Base-by-base conservation (phyloP, 2,113 vertebrate species). In the Mesocricetus auratus region DNA sequence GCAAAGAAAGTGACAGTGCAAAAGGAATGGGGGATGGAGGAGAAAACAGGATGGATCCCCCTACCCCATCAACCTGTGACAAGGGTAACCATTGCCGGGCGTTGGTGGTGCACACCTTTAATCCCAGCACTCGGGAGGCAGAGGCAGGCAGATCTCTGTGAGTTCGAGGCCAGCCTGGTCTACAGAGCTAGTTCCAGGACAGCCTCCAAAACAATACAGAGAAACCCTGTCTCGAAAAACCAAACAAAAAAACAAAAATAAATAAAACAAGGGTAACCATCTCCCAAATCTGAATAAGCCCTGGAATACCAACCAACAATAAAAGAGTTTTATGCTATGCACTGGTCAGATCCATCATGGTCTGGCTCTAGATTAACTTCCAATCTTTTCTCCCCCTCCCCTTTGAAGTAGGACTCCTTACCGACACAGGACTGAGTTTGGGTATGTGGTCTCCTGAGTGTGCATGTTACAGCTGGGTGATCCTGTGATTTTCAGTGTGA, bases 401-500 rank as follows among this genome's bases (percentile, higher is more conserved):
- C 19, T 88, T 47, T n/a, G 0, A 97, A 97, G 91, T 62, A 87
- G 90, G 94, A 97, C 95, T 83, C 87, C 81, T 93, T 91, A 21
- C 79, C 60, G 29, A 11, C 74, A 26, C 79, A 82, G 94, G 97
- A 97, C 93, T 94, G 94, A 96, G 96, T 81, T 86, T 93, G 89
- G 94, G 89, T 94, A 94, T 24, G 68, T 93, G 97, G 89, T 92
- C 60, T 5, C 86, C 77, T 0, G 74, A 83, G 90, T 77, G 0
- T 93, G 96, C 74, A 95, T 95, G 97, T 39, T 69, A 62, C 96
- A 39, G 26, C 86, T 90, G 83, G 73, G 64, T 58, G 91, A 89
- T 50, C 71, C n/a, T 58, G 45, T 96, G 93, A 97, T 97, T 96
- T 69, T 75, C 13, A n/a, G 75, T 95, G 95, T 96, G 96, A 96